These are phyloP conservation scores for Epinotia bilunana DNA, from an alignment of 2,888 invertebrate genomes.

Conservation along the genomic window DNA sequence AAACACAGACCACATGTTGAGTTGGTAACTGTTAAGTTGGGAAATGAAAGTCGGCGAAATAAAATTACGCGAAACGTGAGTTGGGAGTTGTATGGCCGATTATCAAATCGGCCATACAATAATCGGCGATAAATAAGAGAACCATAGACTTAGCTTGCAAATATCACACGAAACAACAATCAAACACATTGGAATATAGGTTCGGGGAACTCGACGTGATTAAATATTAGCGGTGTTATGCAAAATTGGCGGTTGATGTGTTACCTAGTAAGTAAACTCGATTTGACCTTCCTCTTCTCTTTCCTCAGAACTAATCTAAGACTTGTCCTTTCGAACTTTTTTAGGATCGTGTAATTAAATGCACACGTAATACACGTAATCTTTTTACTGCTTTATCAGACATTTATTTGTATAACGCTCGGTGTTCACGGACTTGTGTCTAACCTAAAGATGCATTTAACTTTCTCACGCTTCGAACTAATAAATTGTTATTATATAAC, in stretches of 20 bases:
- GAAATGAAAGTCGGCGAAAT: too few relatives aligned
- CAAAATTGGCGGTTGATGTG: background rate
- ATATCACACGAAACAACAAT: conserved; percentile 6
- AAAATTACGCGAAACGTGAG: too few relatives aligned
- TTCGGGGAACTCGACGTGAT: background rate
- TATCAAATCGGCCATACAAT: too few relatives aligned
- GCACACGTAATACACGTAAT: too few relatives aligned
- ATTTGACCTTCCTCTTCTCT: background rate
- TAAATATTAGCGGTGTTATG: conserved; percentile 15
- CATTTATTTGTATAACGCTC: background rate
- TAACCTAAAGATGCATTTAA: background rate
- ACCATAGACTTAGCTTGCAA: conserved; percentile 7
- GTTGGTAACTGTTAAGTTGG: too few relatives aligned
- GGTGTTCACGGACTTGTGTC: background rate
- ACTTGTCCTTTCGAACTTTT: background rate
- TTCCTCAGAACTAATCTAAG: background rate
- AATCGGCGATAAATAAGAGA: too few relatives aligned
- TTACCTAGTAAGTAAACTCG: background rate
- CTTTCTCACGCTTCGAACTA: background rate
- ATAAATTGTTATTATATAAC: background rate
- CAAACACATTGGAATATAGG: conserved; percentile 8
- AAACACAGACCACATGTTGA: too few relatives aligned
- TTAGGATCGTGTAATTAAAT: background rate
- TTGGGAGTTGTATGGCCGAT: too few relatives aligned
- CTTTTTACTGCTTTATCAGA: too few relatives aligned